Base-by-base conservation (phyloP, 1,140 invertebrate species). In the Drosophila baimaii region DNA sequence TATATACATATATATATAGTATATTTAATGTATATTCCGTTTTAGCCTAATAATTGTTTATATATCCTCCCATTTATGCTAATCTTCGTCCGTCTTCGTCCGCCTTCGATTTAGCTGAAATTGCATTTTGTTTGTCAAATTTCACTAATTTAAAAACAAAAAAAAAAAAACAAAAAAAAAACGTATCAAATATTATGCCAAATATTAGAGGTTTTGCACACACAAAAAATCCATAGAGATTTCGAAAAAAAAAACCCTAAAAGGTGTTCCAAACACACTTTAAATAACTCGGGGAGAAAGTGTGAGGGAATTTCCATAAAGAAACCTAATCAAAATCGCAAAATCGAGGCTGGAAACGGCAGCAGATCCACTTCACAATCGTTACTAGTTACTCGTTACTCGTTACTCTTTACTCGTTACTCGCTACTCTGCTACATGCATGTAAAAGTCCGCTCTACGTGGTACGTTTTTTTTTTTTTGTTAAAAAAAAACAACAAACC, bases 401-500 rank as follows among this genome's bases (percentile, higher is more conserved):
- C 12, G 2, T 35, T 54, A 59, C 27, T 54, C 35, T n/a, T 7
- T 44, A 51, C 41, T 44, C 10, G 9, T 29, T 47, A 46, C 21
- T 49, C n/a, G 27, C 10, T 41, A 9, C 17, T 33, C 3, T 33
- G n/a, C 25, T 39, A 41, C 43, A 23, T 27, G 35, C 44, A 23
- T 49, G 43, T 71, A 51, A 63, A 64, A 52, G 13, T 73, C 54
- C 55, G 37, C 43, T 39, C 23, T 72, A 52, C 44, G 15, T 70
- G 54, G 46, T 27, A 70, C 41, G 6, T 47, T 29, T 27, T 23
- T 15, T 37, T 64, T n/a, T n/a, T n/a, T n/a, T n/a, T n/a, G n/a
- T n/a, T n/a, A n/a, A 17, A 75, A 76, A 70, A 61, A 13, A 35
- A 62, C 55, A 70, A 65, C 70, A 75, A 78, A 31, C 65, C 65